Evolutionary conservation across 2,888 invertebrate species (phyloP).

Genomic region (Mythimna loreyi): DNA sequence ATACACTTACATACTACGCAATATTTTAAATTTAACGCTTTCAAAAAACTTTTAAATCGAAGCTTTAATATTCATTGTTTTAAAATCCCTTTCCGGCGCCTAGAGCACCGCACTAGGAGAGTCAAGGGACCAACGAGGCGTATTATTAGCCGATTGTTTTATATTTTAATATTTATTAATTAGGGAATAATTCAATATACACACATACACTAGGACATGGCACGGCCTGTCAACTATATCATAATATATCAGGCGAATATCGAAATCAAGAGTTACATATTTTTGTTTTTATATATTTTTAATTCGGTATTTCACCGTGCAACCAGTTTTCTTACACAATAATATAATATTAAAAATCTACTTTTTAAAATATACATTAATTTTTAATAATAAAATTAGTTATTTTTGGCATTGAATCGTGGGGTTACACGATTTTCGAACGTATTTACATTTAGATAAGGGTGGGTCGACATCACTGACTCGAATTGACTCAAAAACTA

Average conservation of each 20-base stretch:
- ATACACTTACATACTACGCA: conserved; percentile 74
- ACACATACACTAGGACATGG: conserved; percentile 80
- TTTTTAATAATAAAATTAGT: conserved; percentile 72
- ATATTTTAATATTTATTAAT: conserved; percentile 65
- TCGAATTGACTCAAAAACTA: conserved; percentile 65
- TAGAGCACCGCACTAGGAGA: conserved; percentile 58
- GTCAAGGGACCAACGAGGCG: conserved; percentile 55
- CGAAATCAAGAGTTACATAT: conserved; percentile 58
- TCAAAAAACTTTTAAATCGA: conserved; percentile 70
- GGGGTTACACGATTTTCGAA: conserved; percentile 72
- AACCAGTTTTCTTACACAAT: conserved; percentile 72
- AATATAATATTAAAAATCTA: conserved; percentile 72
- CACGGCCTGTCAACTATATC: conserved; percentile 76
- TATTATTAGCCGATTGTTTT: conserved; percentile 58
- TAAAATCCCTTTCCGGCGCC: conserved; percentile 63
- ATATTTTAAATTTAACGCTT: conserved; percentile 69
- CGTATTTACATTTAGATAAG: conserved; percentile 75
- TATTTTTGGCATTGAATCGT: conserved; percentile 82
- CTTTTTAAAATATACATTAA: conserved; percentile 73
- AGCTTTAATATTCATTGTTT: conserved; percentile 76
- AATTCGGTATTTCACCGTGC: conserved; percentile 88
- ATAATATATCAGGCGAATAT: conserved; percentile 64
- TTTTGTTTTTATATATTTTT: conserved; percentile 46
- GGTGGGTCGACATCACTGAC: conserved; percentile 70
- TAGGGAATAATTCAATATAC: conserved; percentile 72